Evolutionary conservation across 2,113 vertebrate genomes (phyloP), one percentile per base, ranked within the genome.

Genomic region (Myotis yumanensis): DNA sequence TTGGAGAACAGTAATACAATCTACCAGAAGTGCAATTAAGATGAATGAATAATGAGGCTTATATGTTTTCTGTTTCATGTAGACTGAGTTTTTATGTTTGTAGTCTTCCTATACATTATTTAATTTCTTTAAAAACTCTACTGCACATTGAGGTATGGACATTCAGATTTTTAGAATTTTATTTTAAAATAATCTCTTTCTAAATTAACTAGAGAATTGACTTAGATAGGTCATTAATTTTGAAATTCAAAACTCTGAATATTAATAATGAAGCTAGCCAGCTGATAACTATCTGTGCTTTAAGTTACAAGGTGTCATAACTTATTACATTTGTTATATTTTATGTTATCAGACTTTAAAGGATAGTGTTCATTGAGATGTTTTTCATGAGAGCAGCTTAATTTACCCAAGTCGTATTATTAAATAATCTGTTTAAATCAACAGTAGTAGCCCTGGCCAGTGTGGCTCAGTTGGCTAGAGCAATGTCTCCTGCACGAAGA

Each of bases 101-200:
- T 11, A 59, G 11, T n/a, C 46, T 90, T 30, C 16, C 10, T 92
- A 16, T 64, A 18, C 7, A 37, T 75, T 20, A 59, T 18, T 79
- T 69, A 76, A 59, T 69, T 66, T 95, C n/a, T 82, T 51, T 79
- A 59, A 93, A 90, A 82, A 35, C 15, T 4, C 23, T 59, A 52
- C 28, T 86, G 11, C 46, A 71, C 18, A 1, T 69, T 68, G 20
- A 90, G 18, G 2, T 43, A 76, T 89, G 54, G 17, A 22, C 91
- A 83, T 48, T 93, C 17, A 77, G 1, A 20, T 85, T 85, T 93
- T 96, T 25, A 66, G 81, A 57, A 11, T 75, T 79, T 83, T 94
- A 35, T 48, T 43, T 62, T 32, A 73, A 94, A 91, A 46, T n/a
- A 64, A 73, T 85, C 8, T 7, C 6, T n/a, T 66, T 75, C 17